These are phyloP conservation scores for Sebastes steindachneri DNA, from an alignment of 2,797 vertebrate species.

Conservation along the genomic window DNA sequence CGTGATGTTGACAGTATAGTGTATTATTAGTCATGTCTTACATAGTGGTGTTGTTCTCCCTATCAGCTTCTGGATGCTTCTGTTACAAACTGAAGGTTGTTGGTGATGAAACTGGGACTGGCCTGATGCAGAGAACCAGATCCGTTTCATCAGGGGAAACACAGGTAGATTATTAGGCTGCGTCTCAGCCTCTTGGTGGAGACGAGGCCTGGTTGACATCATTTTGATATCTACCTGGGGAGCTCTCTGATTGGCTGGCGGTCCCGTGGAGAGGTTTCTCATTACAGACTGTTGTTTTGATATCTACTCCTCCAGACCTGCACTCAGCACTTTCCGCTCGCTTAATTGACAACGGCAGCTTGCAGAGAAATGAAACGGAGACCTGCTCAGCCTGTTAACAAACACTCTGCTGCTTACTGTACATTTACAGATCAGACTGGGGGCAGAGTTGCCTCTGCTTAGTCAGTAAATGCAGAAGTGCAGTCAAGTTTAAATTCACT, in stretches of 20 bases:
- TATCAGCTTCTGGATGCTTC: background rate
- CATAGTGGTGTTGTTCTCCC: background rate
- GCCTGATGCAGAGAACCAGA: background rate
- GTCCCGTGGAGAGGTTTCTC: conserved; percentile 38
- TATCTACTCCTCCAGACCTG: conserved; percentile 46
- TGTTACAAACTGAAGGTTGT: background rate
- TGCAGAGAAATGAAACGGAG: conserved; percentile 25
- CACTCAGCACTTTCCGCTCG: conserved; percentile 35
- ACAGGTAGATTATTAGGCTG: conserved; percentile 15
- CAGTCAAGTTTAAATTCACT: background rate
- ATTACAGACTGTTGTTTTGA: conserved; percentile 47
- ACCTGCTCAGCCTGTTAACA: conserved; percentile 12
- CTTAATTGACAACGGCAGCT: conserved; percentile 35
- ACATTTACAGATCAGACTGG: background rate
- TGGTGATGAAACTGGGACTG: background rate
- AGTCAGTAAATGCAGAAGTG: background rate
- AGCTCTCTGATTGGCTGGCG: conserved; percentile 48
- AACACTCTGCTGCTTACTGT: conserved; percentile 3
- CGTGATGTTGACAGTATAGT: background rate
- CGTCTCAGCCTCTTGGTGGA: background rate
- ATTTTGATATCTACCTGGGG: conserved; percentile 31
- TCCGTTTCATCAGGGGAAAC: conserved; percentile 19
- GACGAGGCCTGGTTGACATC: conserved; percentile 19
- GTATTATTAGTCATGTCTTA: too few species aligned
- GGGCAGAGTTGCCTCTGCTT: background rate